Evolutionary conservation across 2,888 invertebrate species (phyloP), one percentile per base, ranked within the genome.

Genomic region (Carabus problematicus): DNA sequence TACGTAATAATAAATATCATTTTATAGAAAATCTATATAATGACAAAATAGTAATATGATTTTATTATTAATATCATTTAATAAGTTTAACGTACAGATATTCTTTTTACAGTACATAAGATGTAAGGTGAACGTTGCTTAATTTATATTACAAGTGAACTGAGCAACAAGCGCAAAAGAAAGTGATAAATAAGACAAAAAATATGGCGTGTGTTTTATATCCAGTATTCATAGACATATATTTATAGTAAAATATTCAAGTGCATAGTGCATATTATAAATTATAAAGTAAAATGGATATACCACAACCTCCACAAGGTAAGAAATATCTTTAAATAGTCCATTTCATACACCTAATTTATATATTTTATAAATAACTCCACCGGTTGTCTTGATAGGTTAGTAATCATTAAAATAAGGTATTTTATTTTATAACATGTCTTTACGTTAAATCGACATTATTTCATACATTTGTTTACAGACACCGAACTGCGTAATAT

Each of bases 401-500:
- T 69, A 69, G 69, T 69, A 62, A 61, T 61, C 45, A 11, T 67
- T 52, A 60, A 29, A 60, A 60, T 52, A 69, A 69, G 45, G 62
- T 69, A 62, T 69, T 56, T 68, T 62, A 43, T 19, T 62, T 62
- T 39, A 41, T 56, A 61, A 12, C 16, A 12, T 56, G 9, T 29
- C 29, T 14, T 12, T 45, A 45, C 12, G 16, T 8, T 54, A 11
- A 16, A 54, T 16, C 9, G 54, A 16, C 11, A 18, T 47, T 52
- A 41, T 64, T n/a, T 43, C 52, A 45, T 64, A 41, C 16, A 55
- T 67, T 71, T 14, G 39, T 74, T 83, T 85, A 73, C 81, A 92
- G 98, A 98, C 87, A 92, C 91, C 78, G 97, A 98, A 81, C 88
- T 97, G 78, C 91, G 94, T 79, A 97, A 96, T 85, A 97, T 98